Evolutionary conservation across 2,113 vertebrate genomes (phyloP), one percentile per base, ranked within the genome.

Genomic region (Mustela lutreola): DNA sequence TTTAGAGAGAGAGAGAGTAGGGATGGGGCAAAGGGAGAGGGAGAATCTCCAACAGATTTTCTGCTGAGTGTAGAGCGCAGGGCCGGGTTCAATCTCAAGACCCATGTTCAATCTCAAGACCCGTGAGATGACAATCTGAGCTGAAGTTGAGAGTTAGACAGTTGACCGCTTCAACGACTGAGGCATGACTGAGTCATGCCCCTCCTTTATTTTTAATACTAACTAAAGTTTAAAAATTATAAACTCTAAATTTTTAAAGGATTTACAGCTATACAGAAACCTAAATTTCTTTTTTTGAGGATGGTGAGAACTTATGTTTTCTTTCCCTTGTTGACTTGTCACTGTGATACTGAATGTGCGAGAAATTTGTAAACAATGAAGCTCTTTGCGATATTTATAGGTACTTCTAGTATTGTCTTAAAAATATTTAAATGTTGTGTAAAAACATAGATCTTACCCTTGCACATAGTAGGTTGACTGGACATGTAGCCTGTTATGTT

Each of bases 221-320:
- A 80, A 75, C 15, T 19, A 85, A 81, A 92, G n/a, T 78, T 95
- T 81, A 90, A 93, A 63, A 53, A 50, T 87, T 92, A 39, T 53
- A 85, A 79, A 67, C 53, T 73, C 28, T 33, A 62, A 73, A 22
- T 22, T 83, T 81, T 63, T 82, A 53, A 75, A 65, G 42, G 79
- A 63, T n/a, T 71, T 79, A 24, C 21, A 78, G 16, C 12, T 94
- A 56, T 3, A 31, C 1, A 67, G 21, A 8, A 58, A 71, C 14
- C 24, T 58, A 42, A 7, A 48, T 42, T 65, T 81, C 5, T 89
- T 78, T 85, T 85, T 80, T 84, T 93, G 65, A 94, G 39, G 12
- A 63, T 42, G 2, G 3, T 79, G 31, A 87, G 2, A 53, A 12
- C 11, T 89, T 28, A 3, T 31, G 36, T 53, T 75, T 94, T 89